Base-by-base conservation (phyloP, 1,140 invertebrate genomes). In the Oryzaephilus surinamensis region DNA sequence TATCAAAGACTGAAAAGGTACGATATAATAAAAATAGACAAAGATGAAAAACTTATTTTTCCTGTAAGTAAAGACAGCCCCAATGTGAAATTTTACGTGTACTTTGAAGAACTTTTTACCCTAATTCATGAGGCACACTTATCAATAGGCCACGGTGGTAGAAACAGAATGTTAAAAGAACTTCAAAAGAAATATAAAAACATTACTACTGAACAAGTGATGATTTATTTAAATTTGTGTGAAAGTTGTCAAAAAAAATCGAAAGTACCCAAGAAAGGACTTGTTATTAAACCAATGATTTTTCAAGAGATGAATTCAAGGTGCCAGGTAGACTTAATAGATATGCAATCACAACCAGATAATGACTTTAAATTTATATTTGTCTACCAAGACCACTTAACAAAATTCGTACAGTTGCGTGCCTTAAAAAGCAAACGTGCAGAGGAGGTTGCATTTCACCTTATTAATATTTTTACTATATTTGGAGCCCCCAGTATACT, bases 291-390 rank as follows among this genome's bases (percentile, higher is more conserved):
- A 35, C 51, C 57, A 15, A 54, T 63, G 18, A 28, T 57, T 21
- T 43, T 45, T 40, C 34, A 23, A 27, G 48, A 66, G 32, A 48
- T 62, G 34, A 62, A 63, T 42, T 43, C 26, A 35, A 18, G 64
- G 34, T 63, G 61, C 43, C 63, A 70, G 56, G 55, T 70, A 8
- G 66, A 20, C 19, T 40, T 68, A 4, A 67, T 67, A 18, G 63
- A 67, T 43, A 42, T 58, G 18, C 63, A 67, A 41, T 54, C 55
- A 19, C 45, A 58, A 27, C 14, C 51, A 32, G 64, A 66, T 54
- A 50, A 51, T 10, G 45, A 57, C 1, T 63, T 41, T 38, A 62
- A 58, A 41, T 67, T 58, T 38, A 55, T 69, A 36, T 41, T 71
- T 21, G 46, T 60, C 2, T 69, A 69, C 43, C 61, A 69, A 53